phyloP scores from a whole-genome alignment of 23 tunicate species.

The Ciona savignyi region DNA sequence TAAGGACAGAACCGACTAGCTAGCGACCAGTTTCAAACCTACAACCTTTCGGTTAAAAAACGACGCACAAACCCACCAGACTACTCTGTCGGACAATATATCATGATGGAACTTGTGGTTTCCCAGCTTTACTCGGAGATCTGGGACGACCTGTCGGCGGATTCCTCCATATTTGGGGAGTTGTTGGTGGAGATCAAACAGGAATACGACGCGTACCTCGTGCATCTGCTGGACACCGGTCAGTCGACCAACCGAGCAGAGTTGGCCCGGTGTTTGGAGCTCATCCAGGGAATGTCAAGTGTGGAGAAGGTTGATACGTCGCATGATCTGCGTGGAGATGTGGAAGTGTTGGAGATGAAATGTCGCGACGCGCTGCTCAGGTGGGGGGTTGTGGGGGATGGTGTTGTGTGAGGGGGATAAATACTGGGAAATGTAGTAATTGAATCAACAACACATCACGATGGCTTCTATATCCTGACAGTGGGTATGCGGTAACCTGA shows the following conservation, averaged over 20 bases:
- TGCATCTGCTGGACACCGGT: conserved; percentile 39
- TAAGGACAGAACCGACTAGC: no score
- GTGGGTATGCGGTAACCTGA: no score
- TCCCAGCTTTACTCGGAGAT: conserved; percentile 60
- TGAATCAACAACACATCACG: no score
- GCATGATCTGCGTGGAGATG: neutral
- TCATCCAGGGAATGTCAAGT: conserved; percentile 19
- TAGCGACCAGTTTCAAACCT: no score
- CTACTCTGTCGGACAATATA: no score
- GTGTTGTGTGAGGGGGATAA: no score
- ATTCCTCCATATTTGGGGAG: conserved; percentile 59
- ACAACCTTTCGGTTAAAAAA: no score
- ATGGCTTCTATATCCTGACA: no score
- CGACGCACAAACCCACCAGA: no score
- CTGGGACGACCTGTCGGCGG: conserved; percentile 63
- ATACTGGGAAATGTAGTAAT: no score
- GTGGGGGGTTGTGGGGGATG: no score
- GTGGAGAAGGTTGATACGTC: neutral
- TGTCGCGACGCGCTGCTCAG: neutral
- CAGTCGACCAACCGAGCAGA: conserved; percentile 34
- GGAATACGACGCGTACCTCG: conserved; percentile 60
- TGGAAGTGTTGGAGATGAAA: neutral
- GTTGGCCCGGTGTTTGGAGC: conserved; percentile 22
- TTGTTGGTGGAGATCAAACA: conserved; percentile 48
- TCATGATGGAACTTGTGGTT: no score